phyloP scores from a whole-genome alignment of 2,113 vertebrate species.

The Zosterops borbonicus region DNA sequence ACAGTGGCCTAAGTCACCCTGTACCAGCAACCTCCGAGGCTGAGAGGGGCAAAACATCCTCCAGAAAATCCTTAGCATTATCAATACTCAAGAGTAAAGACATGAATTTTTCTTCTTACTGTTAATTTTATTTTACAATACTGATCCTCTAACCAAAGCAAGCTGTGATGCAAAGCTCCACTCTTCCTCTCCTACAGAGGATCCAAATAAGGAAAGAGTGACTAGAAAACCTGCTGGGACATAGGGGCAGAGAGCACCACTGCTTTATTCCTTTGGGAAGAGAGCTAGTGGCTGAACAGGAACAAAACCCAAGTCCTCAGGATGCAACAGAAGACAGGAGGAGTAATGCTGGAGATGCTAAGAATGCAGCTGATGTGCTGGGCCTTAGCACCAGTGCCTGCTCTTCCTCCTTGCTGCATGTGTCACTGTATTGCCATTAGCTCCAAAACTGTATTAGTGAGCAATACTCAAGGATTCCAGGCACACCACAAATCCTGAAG shows the following conservation, averaged over 20 bases:
- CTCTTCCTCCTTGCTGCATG: neutral
- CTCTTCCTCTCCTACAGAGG: neutral
- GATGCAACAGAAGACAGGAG: neutral
- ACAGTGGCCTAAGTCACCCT: neutral
- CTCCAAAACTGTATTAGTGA: neutral
- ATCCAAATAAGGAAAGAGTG: neutral
- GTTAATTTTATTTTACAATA: neutral
- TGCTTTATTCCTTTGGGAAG: neutral
- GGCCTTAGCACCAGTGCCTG: neutral
- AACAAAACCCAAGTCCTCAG: neutral
- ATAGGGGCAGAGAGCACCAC: accelerated
- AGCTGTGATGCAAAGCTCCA: neutral
- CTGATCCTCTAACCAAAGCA: neutral
- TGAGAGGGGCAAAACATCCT: neutral
- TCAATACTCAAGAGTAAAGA: neutral
- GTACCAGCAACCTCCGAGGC: neutral
- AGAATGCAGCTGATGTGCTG: neutral
- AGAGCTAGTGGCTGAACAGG: neutral
- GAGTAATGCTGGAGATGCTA: neutral
- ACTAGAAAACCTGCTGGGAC: neutral
- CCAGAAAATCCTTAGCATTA: neutral
- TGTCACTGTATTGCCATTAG: neutral
- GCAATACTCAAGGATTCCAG: neutral
- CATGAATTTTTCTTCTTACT: neutral
- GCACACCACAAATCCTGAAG: neutral